Evolutionary conservation across 2,113 vertebrate genomes (phyloP).

Genomic region (Corythoichthys intestinalis): DNA sequence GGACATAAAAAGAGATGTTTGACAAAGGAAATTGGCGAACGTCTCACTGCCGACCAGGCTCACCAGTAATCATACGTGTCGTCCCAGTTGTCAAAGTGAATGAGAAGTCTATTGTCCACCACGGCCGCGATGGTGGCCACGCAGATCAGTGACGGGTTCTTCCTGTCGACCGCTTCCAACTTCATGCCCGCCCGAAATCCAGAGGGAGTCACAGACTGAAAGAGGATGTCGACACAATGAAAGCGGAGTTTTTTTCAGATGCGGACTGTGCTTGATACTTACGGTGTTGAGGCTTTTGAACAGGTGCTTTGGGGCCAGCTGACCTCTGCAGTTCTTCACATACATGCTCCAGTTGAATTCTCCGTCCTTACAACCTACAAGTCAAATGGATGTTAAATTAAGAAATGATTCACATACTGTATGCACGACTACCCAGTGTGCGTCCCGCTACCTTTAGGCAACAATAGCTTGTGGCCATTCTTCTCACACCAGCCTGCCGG

Average conservation of each 20-base stretch:
- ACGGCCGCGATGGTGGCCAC: constrained; percentile 81
- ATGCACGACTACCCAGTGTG: neutral
- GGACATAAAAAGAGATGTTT: too few species aligned
- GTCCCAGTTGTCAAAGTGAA: constrained; percentile 90
- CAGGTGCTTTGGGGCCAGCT: constrained; percentile 84
- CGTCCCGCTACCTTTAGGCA: constrained; percentile 80
- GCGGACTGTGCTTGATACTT: constrained; percentile 41
- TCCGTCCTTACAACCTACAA: constrained; percentile 82
- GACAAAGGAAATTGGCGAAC: neutral
- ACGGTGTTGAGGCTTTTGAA: constrained; percentile 86
- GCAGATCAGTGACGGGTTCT: constrained; percentile 81
- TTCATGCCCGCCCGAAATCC: constrained; percentile 90
- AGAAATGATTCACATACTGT: neutral
- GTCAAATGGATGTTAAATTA: neutral
- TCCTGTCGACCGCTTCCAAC: constrained; percentile 85
- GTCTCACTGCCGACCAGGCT: neutral
- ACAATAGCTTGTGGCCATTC: constrained; percentile 81
- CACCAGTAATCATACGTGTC: constrained; percentile 89
- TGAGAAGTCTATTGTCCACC: constrained; percentile 83
- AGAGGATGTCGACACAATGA: neutral
- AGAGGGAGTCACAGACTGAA: constrained; percentile 82
- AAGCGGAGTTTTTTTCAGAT: neutral
- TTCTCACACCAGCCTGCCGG: constrained; percentile 91
- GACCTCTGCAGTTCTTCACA: constrained; percentile 85
- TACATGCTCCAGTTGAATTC: constrained; percentile 89